phyloP scores from a whole-genome alignment of 2,888 invertebrate genomes.

The Troides aeacus region DNA sequence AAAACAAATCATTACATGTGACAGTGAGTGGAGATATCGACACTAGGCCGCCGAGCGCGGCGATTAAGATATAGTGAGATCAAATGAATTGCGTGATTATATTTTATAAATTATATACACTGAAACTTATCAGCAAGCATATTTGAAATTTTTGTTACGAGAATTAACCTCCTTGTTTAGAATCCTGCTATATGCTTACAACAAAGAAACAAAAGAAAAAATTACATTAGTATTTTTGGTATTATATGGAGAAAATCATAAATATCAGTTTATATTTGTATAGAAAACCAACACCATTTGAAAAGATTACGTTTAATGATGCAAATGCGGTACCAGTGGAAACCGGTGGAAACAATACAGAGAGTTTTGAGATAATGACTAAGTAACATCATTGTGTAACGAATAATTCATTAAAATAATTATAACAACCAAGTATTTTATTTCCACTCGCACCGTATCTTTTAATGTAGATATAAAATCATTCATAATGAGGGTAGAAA shows the following conservation, averaged over 20 bases:
- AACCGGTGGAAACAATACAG: conserved; percentile 22
- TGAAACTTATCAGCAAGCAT: conserved; percentile 73
- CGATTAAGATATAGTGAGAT: conserved; percentile 57
- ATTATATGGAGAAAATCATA: conserved; percentile 40
- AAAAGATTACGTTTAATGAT: conserved; percentile 14
- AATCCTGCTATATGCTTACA: conserved; percentile 79
- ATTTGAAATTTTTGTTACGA: conserved; percentile 72
- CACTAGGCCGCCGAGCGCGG: conserved; percentile 52
- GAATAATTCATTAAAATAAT: conserved; percentile 31
- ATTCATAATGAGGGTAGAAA: conserved; percentile 35
- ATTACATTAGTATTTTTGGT: conserved; percentile 73
- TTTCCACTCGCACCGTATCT: conserved; percentile 42
- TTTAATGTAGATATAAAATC: conserved; percentile 42
- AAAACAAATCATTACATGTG: conserved; percentile 84
- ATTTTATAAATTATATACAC: conserved; percentile 44
- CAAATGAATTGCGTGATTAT: conserved; percentile 59
- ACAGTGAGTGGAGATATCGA: conserved; percentile 82
- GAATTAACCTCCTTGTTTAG: conserved; percentile 76
- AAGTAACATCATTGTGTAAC: conserved; percentile 13
- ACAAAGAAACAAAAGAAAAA: conserved; percentile 73
- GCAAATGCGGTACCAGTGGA: conserved; percentile 22
- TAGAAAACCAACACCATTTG: conserved; percentile 27
- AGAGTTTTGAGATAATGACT: conserved; percentile 23
- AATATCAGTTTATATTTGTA: conserved; percentile 22
- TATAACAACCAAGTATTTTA: conserved; percentile 35